Evolutionary conservation across 1,140 invertebrate genomes (phyloP), one percentile per base, ranked within the genome.

Genomic region (Drosophila rhopaloa): DNA sequence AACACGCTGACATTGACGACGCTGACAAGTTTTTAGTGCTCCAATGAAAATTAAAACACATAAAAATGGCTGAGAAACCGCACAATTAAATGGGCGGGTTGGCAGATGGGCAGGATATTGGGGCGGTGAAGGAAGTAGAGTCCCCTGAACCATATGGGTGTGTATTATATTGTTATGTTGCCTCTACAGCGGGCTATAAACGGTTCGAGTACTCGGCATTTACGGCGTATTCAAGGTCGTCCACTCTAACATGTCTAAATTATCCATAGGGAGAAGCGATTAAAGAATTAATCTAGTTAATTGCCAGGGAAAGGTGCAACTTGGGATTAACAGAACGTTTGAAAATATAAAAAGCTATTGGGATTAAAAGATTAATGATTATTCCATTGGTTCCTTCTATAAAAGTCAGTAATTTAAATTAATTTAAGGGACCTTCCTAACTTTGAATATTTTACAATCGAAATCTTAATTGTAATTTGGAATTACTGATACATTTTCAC

Each of bases 21-120:
- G 76, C 43, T 71, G 81, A 85, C 77, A 85, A 72, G 57, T 85
- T 85, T 71, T 85, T 78, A 85, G 77, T 77, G 68, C 78, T 78
- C 56, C 60, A 86, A 85, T 85, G 79, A 86, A 85, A 86, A 86
- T 85, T 81, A 61, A 81, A 86, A 76, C 75, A 67, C 83, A 81
- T 80, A 84, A 84, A 83, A 83, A 76, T 74, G 63, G 65, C 60
- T 79, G 75, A 83, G 73, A 81, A 83, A 78, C 80, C 76, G 71
- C 80, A 79, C 80, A 83, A 83, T 83, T 83, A 83, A 67, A 79
- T 83, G 75, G 65, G 75, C 62, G 59, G 54, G 57, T 59, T 48
- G 74, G 48, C 62, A 50, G 41, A 50, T 51, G 62, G 37, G 58
- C 27, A 32, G 38, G 44, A 55, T 14, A 40, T 56, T 56, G 40